Base-by-base conservation (phyloP, 2,888 invertebrate genomes). In the Drosophila vallismaia region DNA sequence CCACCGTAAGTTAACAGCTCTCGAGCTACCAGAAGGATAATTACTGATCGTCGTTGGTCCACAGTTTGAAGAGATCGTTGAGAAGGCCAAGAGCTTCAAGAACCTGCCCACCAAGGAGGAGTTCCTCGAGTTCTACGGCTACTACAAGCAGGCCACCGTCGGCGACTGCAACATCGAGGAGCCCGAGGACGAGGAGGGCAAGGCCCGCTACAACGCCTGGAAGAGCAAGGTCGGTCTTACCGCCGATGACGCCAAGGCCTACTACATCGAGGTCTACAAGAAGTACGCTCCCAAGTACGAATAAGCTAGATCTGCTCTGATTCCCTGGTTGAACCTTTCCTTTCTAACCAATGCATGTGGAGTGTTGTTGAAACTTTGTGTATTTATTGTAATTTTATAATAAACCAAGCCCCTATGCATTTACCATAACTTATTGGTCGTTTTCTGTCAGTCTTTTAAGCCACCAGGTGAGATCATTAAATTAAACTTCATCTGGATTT, bases 131-230 rank as follows among this genome's bases (percentile, higher is more conserved):
- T 91, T 97, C 40, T 98, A 98, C 91, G 95, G 94, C 8, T 93
- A 97, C 19, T 98, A 93, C 93, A 97, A 97, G 90, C 97, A 98
- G 91, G 96, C 94, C 5, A 94, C 94, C 57, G 92, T 94, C 71
- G 97, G 97, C 1, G 97, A 98, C 89, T 93, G 94, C 79, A 95
- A 95, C 90, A 96, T 95, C 76, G 97, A 93, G 54, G 95, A 96
- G 81, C 98, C 98, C 56, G 97, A 97, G 73, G 97, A 98, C 87
- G 91, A 96, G 79, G 95, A 95, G 91, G 97, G 98, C 77, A 97
- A 96, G 91, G 97, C 97, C 6, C 98, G 98, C 92, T 98, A 97
- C 96, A 96, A 96, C 91, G 95, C 96, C 2, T 99, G 98, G 98
- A 94, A 94, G 76, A 93, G 92, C 62, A 95, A 95, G 91, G 97